Percentiles rank a stretch among this genome's conserved stretches.
Evolutionary conservation across 1,140 invertebrate genomes (phyloP).

Genomic region (Orchesella cincta): DNA sequence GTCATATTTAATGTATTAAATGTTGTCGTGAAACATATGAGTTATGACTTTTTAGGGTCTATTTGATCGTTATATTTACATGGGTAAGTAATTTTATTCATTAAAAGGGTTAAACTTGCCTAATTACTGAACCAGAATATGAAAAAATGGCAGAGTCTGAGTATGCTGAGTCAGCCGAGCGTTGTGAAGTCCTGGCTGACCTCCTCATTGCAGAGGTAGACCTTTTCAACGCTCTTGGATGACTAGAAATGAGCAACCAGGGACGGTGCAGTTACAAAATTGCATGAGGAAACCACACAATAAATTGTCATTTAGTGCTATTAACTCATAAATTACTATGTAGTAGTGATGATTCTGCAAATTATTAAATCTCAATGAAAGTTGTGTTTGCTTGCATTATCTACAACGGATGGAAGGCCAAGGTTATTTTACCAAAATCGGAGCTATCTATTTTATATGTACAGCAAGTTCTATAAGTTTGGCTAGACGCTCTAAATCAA

Average conservation of each 20-base stretch:
- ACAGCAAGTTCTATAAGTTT: too few relatives aligned
- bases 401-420: too few relatives aligned
- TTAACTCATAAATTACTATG: too few relatives aligned
- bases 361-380: too few relatives aligned
- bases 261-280: too few relatives aligned
- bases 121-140: conserved; percentile 31
- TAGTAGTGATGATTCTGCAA: too few relatives aligned
- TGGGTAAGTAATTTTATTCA: neutral
- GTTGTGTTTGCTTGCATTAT: too few relatives aligned
- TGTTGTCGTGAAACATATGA: neutral
- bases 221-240: conserved; percentile 29
- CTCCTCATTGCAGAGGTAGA: conserved; percentile 57
- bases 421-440: too few relatives aligned
- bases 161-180: conserved; percentile 66
- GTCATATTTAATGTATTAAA: neutral
- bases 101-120: conserved; percentile 32
- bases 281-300: too few relatives aligned
- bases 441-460: too few relatives aligned
- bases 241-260: neutral
- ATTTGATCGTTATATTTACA: neutral
- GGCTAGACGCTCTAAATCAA: too few relatives aligned
- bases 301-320: too few relatives aligned
- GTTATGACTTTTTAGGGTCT: neutral
- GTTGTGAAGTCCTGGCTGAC: conserved; percentile 68
- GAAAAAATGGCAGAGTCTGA: conserved; percentile 56